Evolutionary conservation across 1,140 invertebrate species (phyloP).

Genomic region (Scaptomyza graminum): DNA sequence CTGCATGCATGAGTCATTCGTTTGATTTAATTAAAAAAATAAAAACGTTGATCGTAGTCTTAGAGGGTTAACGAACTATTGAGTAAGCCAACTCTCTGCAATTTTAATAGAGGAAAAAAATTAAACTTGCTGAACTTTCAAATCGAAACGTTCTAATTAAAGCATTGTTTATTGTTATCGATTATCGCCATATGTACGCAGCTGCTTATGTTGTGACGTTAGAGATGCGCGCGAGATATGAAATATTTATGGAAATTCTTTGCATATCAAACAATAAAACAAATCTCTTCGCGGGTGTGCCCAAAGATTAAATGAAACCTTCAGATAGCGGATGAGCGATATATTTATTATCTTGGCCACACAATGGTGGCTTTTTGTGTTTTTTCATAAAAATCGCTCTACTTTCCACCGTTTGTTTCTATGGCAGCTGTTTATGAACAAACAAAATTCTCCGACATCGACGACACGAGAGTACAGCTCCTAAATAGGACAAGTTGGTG

Average conservation of each 20-base stretch:
- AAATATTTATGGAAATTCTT: background rate
- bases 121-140: background rate
- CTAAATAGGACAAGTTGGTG: slow-evolving; percentile 23
- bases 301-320: background rate
- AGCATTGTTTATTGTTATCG: background rate
- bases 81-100: background rate
- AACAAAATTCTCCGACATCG: slow-evolving; percentile 1
- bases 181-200: background rate
- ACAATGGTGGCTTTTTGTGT: background rate
- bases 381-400: background rate
- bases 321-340: slow-evolving; percentile 1
- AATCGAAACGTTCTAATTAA: background rate
- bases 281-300: background rate
- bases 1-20: background rate
- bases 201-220: background rate
- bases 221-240: background rate
- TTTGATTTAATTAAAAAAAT: too few species aligned
- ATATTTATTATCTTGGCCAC: background rate
- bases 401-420: background rate
- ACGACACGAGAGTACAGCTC: background rate
- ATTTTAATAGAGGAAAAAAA: background rate
- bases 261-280: too few species aligned
- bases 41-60: background rate
- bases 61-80: too few species aligned
- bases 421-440: background rate